Evolutionary conservation across 2,797 vertebrate species (phyloP), one percentile per base, ranked within the genome.

Genomic region (Tympanoctomys barrerae): DNA sequence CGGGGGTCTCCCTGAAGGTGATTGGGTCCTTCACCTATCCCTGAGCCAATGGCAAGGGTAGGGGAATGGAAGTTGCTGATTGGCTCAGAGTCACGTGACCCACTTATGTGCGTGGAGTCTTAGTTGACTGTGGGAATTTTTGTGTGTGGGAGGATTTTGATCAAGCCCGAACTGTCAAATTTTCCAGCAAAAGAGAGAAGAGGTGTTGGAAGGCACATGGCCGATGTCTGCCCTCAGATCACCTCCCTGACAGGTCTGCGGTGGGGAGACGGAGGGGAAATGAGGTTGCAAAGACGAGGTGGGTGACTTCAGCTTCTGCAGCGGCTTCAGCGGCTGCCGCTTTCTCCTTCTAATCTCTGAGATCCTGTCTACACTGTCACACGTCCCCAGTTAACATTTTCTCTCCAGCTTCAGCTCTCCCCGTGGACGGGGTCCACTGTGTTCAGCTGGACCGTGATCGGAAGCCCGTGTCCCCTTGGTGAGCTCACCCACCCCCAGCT

Each of bases 61-160:
- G 64, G 39, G 9, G 70, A 28, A 39, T 70, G 62, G 88, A 77
- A 89, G 39, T 54, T 39, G 14, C n/a, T 94, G n/a, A 31, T 70
- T 95, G 87, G 61, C 49, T 93, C 75, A 84, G 62, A 42, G 21
- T 96, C 89, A 70, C 52, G 61, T 70, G 66, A 91, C 64, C 24
- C 5, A 33, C 0, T 0, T 39, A 12, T 39, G 68, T 2, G 0
- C 21, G 31, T 0, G 22, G 4, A 46, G 5, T 0, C 3, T 90
- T 52, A 28, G 4, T 52, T n/a, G 68, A 14, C 33, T 22, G 2
- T 42, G 24, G 31, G 64, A 78, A 36, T 68, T 12, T 19, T 19
- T n/a, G 2, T 68, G 6, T 13, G 28, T 8, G 24, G 31, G 64
- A 73, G 42, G 28, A 52, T 46, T 36, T 66, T 22, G 28, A 57